Evolutionary conservation across 1,140 invertebrate species (phyloP), one percentile per base, ranked within the genome.

Genomic region (Drosophila lini): DNA sequence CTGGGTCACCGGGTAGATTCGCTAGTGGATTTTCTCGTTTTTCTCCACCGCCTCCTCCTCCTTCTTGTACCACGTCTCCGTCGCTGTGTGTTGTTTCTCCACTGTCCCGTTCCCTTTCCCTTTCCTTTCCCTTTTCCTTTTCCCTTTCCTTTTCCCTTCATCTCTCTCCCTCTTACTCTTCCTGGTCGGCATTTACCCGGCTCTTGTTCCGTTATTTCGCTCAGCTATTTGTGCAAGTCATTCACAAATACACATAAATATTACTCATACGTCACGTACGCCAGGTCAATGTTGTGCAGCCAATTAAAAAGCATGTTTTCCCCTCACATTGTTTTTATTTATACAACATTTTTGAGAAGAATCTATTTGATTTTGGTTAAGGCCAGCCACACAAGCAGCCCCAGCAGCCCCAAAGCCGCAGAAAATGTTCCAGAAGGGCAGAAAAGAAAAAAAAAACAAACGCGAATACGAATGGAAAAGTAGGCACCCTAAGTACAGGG

Each of bases 1-100:
- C 53, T 58, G 69, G 69, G 69, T 73, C 69, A 73, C 67, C 53
- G 69, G 69, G 69, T 73, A 73, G 69, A 73, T 73, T 73, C 67
- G 69, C 71, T 52, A 69, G 38, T 68, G 62, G 62, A 69, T 69
- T 69, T 67, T 53, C 62, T 64, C 61, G 60, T 68, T 38, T 55
- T 55, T 45, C 36, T 28, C 15, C 41, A 13, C 50, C 52, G 19
- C 34, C 52, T 55, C 13, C 50, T 31, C 15, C 15, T 28, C 25
- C 25, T 28, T 5, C 34, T 15, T 25, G 44, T 22, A 45, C 31
- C 9, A 32, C 48, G 48, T 34, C 50, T 36, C 7, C 32, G 34
- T 53, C 13, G 13, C 32, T 38, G 32, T 22, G 52, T 38, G 16
- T 3, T 36, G 32, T 10, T 52, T n/a, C 50, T 13, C 31, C 31